phyloP scores from a whole-genome alignment of 2,797 vertebrate species.

The Poeciliopsis paucimaculata region DNA sequence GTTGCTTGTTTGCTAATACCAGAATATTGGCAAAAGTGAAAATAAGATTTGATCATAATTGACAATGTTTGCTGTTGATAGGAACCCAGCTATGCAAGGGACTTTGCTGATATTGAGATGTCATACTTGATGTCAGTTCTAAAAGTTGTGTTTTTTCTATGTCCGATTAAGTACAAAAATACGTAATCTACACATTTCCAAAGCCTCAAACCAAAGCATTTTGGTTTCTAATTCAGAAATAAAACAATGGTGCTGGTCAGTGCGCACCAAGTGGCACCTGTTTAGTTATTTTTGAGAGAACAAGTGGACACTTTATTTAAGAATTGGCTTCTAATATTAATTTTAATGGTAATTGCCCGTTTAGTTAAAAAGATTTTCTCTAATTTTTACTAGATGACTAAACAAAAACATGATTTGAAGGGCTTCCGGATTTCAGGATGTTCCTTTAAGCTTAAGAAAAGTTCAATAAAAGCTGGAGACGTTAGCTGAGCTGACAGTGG shows the following conservation, averaged over 20 bases:
- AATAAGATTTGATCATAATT: not conserved
- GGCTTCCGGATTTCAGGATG: not conserved
- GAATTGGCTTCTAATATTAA: not conserved
- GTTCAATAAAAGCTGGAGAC: not conserved
- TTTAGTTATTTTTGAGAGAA: not conserved
- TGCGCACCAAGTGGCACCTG: not conserved
- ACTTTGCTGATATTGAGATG: not conserved
- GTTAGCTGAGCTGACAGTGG: not conserved
- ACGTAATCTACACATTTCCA: not conserved
- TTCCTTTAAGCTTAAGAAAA: not conserved
- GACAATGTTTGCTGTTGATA: not conserved
- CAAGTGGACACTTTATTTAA: not conserved
- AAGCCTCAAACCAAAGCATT: not conserved
- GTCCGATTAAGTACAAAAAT: not conserved
- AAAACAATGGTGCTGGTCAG: not conserved
- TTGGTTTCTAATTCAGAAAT: not conserved
- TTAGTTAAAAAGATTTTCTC: too few relatives aligned
- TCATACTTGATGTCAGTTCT: too few relatives aligned
- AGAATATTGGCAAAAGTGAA: not conserved
- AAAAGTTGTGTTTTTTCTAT: not conserved
- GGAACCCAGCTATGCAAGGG: not conserved
- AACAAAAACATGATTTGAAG: not conserved
- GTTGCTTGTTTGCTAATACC: not conserved
- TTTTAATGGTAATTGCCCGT: not conserved
- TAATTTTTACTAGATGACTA: not conserved